A percentile compares a stretch with the other conserved stretches of the same genome.
phyloP scores from a whole-genome alignment of 1,140 invertebrate species.

The Dinoponera quadriceps region DNA sequence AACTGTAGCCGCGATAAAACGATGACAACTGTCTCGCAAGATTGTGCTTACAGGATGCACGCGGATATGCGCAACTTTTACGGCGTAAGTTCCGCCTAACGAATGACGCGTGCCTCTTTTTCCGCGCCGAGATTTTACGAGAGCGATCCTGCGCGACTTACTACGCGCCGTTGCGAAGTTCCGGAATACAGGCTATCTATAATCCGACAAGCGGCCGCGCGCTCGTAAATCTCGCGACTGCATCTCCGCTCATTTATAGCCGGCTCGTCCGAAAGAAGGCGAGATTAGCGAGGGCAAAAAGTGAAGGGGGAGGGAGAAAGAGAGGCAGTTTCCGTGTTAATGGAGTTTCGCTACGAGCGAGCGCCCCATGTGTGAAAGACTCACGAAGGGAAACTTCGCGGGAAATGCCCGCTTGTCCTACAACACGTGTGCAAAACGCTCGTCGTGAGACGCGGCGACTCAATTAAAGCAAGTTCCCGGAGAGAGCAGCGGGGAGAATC shows the following conservation, averaged over 20 bases:
- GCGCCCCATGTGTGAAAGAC: constrained; percentile 59
- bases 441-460: constrained; percentile 69
- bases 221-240: constrained; percentile 37
- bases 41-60: constrained; percentile 19
- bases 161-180: constrained; percentile 11
- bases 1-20: no score
- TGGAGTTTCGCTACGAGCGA: constrained; percentile 43
- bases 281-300: constrained; percentile 3
- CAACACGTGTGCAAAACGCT: constrained; percentile 68
- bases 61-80: constrained; percentile 28
- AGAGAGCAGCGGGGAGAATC: constrained; percentile 57
- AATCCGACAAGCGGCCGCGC: constrained; percentile 33
- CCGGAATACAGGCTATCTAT: constrained; percentile 35
- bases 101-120: constrained; percentile 44
- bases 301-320: not conserved
- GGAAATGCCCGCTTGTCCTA: constrained; percentile 56
- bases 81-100: constrained; percentile 32
- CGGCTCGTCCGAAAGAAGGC: not conserved
- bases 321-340: constrained; percentile 21
- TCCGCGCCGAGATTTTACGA: constrained; percentile 49
- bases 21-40: no score
- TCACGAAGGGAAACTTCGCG: constrained; percentile 64
- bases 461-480: constrained; percentile 71
- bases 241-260: constrained; percentile 50
- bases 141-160: constrained; percentile 46